Evolutionary conservation across 1,140 invertebrate genomes (phyloP), one percentile per base, ranked within the genome.

Genomic region (Drosophila obscura): DNA sequence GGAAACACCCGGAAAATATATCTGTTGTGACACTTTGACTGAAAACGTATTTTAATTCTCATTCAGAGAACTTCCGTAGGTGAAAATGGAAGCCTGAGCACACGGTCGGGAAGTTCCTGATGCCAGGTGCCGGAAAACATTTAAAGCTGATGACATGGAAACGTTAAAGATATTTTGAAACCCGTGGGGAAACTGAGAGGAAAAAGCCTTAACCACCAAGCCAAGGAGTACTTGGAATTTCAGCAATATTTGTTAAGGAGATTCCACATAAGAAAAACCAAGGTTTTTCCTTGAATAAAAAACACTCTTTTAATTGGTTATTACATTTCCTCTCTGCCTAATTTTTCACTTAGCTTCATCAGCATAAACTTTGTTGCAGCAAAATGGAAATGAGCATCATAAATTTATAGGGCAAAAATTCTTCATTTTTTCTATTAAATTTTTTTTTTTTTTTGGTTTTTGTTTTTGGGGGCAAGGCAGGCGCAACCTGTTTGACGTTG

Each of bases 401-500:
- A 62, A 62, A 73, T 73, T 49, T 52, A 71, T 71, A 26, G 13
- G 26, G 24, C 26, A 11, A 46, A 15, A 55, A 41, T 50, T 56
- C 64, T 24, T 31, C 35, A 39, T 39, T 13, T 39, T 39, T 39
- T 13, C 4, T 39, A 39, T 39, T 13, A 5, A 0, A 13, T 31
- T 53, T 9, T 16, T 28, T 24, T 44, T 22, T 57, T 15, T 15
- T 63, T 51, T 41, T 48, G 2, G 5, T 5, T 19, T 50, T 56
- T 41, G 11, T 7, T 31, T 69, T 67, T 57, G 57, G 45, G 43
- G 50, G 59, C 16, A 15, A 16, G 19, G 19, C 19, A 19, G 24
- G 13, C 45, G 63, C 61, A 87, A 78, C 69, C 62, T 56, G 82
- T 85, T 81, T 57, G 80, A 64, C 48, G 35, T 22, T 56, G 51